Conservation (phyloP, 2,888 invertebrate genomes). For the Cylindroiulus punctatus region DNA sequence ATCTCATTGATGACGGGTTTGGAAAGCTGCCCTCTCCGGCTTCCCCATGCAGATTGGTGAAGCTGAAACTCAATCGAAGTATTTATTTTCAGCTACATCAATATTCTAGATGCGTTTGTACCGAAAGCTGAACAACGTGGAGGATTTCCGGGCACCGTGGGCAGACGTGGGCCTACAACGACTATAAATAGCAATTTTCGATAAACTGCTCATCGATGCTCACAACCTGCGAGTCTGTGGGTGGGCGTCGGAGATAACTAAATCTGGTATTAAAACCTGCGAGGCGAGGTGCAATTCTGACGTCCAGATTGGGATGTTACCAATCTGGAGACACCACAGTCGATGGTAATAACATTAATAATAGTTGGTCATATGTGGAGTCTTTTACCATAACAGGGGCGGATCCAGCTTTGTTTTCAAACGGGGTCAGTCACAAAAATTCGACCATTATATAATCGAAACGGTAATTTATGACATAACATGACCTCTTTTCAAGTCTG, state of each 20-base stretch:
- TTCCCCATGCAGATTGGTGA: background rate
- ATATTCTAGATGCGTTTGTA: background rate
- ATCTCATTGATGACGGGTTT: background rate
- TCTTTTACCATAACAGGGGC: too few species aligned
- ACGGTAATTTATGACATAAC: too few species aligned
- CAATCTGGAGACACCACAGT: too few species aligned
- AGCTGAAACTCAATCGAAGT: background rate
- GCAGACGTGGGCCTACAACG: background rate
- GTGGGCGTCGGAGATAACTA: background rate
- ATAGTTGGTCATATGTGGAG: too few species aligned
- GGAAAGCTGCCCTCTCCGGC: background rate
- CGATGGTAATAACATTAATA: too few species aligned
- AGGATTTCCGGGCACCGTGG: background rate
- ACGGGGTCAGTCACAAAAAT: too few species aligned
- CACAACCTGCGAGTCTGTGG: background rate
- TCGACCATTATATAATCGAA: too few species aligned
- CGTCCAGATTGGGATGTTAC: too few species aligned
- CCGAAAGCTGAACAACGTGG: background rate
- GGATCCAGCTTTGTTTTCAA: too few species aligned
- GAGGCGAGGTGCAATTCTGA: too few species aligned
- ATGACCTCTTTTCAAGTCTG: too few species aligned
- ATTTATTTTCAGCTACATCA: background rate
- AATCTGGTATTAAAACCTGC: background rate
- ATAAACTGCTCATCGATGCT: background rate
- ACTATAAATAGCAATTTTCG: background rate